These are phyloP conservation scores for Micronycteris hirsuta DNA, from an alignment of 2,113 vertebrate species.

Conservation along the genomic window DNA sequence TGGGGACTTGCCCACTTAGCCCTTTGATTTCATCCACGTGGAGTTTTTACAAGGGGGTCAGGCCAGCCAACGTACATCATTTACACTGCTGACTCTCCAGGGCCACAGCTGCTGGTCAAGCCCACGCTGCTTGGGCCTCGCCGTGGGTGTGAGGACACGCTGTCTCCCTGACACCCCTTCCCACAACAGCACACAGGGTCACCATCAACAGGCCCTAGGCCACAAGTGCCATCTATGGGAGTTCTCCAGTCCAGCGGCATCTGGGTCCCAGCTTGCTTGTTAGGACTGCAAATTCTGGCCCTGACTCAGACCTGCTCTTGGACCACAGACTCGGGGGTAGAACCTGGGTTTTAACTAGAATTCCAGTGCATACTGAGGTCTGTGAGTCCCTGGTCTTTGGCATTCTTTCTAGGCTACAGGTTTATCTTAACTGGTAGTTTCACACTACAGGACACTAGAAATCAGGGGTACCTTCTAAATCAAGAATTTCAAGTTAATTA, in stretches of 20 bases:
- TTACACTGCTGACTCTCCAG: not conserved
- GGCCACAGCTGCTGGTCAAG: not conserved
- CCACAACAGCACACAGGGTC: not conserved
- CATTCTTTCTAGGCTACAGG: not conserved
- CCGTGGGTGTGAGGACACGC: not conserved
- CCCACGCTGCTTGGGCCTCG: no score
- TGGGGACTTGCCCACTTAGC: not conserved
- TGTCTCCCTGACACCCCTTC: not conserved
- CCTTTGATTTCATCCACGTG: not conserved
- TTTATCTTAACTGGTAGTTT: not conserved
- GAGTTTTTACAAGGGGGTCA: not conserved
- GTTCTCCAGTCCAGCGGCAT: not conserved
- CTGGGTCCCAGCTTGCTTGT: rapidly evolving
- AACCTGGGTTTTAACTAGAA: not conserved
- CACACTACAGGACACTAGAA: not conserved
- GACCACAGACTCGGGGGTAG: not conserved
- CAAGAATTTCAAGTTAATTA: conserved; percentile 28
- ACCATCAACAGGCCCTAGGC: rapidly evolving
- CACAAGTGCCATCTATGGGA: no score
- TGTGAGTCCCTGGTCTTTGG: not conserved
- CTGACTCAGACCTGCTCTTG: not conserved
- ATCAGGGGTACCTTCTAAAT: not conserved
- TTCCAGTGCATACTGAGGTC: not conserved
- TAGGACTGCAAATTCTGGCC: not conserved
- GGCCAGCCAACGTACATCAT: not conserved